A percentile compares a stretch with the other conserved stretches of the same genome.
Evolutionary conservation across 2,113 vertebrate genomes (phyloP).

Genomic region (Turdus rufiventris): DNA sequence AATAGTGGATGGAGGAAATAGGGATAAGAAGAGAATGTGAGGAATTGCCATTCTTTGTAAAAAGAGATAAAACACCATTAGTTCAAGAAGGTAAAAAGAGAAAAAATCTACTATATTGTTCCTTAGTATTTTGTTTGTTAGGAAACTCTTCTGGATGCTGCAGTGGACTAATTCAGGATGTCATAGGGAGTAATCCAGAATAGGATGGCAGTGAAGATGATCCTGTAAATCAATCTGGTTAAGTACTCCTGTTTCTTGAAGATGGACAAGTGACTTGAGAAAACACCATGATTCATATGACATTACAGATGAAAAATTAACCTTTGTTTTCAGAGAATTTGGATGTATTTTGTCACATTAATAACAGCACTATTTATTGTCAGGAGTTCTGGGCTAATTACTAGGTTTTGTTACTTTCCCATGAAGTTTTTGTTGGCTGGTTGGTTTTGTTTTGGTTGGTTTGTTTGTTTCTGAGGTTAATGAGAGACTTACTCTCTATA

Average conservation of each 20-base stretch:
- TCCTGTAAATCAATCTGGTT: neutral
- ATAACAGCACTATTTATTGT: neutral
- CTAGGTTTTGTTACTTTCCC: neutral
- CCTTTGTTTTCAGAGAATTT: neutral
- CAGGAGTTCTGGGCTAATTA: neutral
- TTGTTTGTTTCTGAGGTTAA: neutral
- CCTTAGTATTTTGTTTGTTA: neutral
- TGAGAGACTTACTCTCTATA: neutral
- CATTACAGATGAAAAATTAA: neutral
- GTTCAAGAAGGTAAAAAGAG: neutral
- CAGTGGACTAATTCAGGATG: neutral
- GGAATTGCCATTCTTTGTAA: neutral
- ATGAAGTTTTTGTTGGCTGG: neutral
- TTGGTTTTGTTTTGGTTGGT: neutral
- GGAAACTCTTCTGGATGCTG: neutral
- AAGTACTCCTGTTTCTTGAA: neutral
- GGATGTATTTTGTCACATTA: neutral
- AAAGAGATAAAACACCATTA: neutral
- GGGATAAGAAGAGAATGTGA: neutral
- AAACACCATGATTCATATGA: neutral
- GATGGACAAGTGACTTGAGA: neutral
- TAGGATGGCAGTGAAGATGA: neutral
- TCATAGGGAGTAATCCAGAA: neutral
- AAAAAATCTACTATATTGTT: accelerated
- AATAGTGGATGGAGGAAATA: neutral